These are phyloP conservation scores for Anguilla obscura DNA, from an alignment of 2,797 vertebrate genomes.

Conservation along the genomic window DNA sequence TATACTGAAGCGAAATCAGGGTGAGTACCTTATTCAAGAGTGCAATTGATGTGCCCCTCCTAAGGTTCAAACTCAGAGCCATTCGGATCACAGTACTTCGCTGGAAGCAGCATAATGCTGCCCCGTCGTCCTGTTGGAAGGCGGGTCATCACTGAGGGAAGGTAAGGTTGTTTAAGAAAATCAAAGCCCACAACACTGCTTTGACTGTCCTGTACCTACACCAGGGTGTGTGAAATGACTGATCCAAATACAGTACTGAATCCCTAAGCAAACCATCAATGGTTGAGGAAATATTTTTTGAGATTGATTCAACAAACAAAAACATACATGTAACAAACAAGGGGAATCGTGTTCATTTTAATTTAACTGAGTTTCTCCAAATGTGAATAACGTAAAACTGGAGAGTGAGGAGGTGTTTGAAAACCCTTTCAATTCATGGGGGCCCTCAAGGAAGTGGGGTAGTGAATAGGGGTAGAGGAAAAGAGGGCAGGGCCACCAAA, in stretches of 20 bases:
- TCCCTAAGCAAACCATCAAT: background rate
- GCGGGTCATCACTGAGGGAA: background rate
- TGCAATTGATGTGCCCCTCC: background rate
- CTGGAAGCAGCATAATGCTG: background rate
- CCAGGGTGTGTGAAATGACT: background rate
- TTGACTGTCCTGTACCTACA: background rate
- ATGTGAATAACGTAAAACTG: too few species aligned
- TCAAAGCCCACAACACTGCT: background rate
- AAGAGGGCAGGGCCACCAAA: background rate
- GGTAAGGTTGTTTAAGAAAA: background rate
- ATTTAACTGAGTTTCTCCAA: too few species aligned
- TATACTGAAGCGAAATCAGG: background rate
- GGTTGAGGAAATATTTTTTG: background rate
- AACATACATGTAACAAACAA: too few species aligned
- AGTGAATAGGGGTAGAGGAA: background rate
- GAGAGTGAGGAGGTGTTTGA: background rate
- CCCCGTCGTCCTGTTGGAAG: too few species aligned
- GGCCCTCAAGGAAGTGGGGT: background rate
- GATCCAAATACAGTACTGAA: too few species aligned
- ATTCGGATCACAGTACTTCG: background rate
- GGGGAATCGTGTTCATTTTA: too few species aligned
- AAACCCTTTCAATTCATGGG: background rate
- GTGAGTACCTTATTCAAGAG: background rate
- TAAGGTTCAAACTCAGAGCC: background rate
- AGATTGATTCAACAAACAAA: too few species aligned